Evolutionary conservation across 2,888 invertebrate genomes (phyloP).

Genomic region (Pristionchus fissidentatus): DNA sequence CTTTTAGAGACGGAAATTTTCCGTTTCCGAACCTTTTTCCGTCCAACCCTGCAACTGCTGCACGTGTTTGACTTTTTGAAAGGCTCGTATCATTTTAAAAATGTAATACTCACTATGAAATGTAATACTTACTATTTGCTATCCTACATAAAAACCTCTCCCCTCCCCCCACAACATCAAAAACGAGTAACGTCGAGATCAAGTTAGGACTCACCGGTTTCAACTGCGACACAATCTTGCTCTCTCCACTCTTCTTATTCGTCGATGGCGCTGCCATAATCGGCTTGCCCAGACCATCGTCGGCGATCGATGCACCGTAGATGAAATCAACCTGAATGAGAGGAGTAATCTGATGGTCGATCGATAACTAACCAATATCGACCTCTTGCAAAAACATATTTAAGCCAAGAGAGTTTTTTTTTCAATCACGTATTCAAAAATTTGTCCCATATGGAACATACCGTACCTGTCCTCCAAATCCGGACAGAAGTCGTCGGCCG

Average conservation of each 20-base stretch:
- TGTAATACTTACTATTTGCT: too few relatives aligned
- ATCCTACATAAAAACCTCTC: too few relatives aligned
- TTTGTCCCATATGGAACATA: too few relatives aligned
- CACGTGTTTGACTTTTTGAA: too few relatives aligned
- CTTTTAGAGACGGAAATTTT: too few relatives aligned
- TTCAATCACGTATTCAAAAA: conserved; percentile 71
- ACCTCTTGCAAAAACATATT: neutral
- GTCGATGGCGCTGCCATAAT: conserved; percentile 92
- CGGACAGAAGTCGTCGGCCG: conserved; percentile 84
- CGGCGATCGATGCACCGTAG: conserved; percentile 88
- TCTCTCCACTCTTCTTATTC: conserved; percentile 83
- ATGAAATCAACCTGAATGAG: conserved; percentile 85
- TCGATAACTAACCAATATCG: neutral
- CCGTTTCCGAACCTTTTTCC: too few relatives aligned
- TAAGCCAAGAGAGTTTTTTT: neutral
- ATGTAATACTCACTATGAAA: too few relatives aligned
- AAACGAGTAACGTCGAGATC: too few relatives aligned
- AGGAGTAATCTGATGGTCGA: neutral
- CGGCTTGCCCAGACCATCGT: conserved; percentile 87
- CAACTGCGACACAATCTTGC: conserved; percentile 88
- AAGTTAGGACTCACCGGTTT: conserved; percentile 84
- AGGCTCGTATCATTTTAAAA: too few relatives aligned
- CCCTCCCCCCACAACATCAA: too few relatives aligned
- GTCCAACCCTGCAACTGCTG: too few relatives aligned
- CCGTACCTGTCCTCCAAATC: conserved; percentile 88